phyloP scores from a whole-genome alignment of 2,888 invertebrate species.

The Napeogenes sylphis region DNA sequence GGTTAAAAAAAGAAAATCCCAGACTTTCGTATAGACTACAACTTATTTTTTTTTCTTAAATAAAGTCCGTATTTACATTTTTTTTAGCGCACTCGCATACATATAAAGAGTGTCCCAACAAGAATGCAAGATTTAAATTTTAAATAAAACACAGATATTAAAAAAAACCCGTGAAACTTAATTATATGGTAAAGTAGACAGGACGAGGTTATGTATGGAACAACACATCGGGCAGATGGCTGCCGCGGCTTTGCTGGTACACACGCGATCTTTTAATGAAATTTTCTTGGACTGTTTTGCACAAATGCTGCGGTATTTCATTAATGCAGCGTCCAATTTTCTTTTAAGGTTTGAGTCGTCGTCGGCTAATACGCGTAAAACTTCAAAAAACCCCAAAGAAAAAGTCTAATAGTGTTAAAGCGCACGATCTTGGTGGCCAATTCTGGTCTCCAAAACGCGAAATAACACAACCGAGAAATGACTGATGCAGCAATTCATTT shows the following conservation, averaged over 20 bases:
- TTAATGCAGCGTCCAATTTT: constrained; percentile 26
- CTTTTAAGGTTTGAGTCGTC: constrained; percentile 23
- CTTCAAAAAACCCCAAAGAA: constrained; percentile 21
- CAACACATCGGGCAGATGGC: constrained; percentile 15
- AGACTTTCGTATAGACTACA: no score
- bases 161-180: background rate
- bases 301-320: constrained; percentile 29
- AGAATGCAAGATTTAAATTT: no score
- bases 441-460: constrained; percentile 24
- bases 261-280: constrained; percentile 20
- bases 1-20: no score
- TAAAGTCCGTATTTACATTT: no score
- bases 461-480: constrained; percentile 14
- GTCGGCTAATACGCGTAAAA: constrained; percentile 12
- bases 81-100: no score
- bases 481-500: constrained; percentile 15
- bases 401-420: constrained; percentile 24
- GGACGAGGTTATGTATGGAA: constrained; percentile 12
- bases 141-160: no score
- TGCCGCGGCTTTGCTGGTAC: constrained; percentile 13
- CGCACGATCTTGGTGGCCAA: constrained; percentile 24
- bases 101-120: no score
- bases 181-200: background rate
- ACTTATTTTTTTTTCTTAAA: no score
- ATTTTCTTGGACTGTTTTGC: constrained; percentile 29